These are phyloP conservation scores for Megastigmus dorsalis DNA, from an alignment of 2,888 invertebrate species.

Conservation along the genomic window DNA sequence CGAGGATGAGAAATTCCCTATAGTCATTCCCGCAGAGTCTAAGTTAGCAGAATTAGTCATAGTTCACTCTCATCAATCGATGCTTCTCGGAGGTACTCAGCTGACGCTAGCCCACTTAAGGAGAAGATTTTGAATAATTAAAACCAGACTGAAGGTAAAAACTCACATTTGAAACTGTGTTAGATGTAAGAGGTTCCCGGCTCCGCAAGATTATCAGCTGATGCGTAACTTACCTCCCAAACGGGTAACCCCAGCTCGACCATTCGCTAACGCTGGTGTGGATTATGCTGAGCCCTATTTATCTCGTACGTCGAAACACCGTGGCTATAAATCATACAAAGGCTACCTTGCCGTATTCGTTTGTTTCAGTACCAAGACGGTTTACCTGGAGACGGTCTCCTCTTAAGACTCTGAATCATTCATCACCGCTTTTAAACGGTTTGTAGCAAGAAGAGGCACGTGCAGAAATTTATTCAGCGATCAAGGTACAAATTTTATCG, in stretches of 20 bases:
- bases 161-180: conserved; percentile 51
- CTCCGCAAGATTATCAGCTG: conserved; percentile 53
- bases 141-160: conserved; percentile 43
- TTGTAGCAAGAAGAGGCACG: no score
- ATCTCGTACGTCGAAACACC: background rate
- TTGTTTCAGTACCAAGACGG: no score
- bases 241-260: background rate
- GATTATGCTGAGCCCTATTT: conserved; percentile 2
- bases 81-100: conserved; percentile 54
- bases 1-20: conserved; percentile 38
- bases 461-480: background rate
- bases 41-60: conserved; percentile 46
- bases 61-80: conserved; percentile 39
- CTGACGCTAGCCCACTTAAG: conserved; percentile 30
- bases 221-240: background rate
- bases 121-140: conserved; percentile 53
- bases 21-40: conserved; percentile 41
- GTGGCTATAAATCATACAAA: background rate
- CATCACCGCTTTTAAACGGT: no score
- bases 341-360: background rate
- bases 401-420: no score
- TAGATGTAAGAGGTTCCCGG: conserved; percentile 45
- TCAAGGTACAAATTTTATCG: background rate
- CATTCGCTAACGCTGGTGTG: background rate
- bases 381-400: background rate